Evolutionary conservation across 2,888 invertebrate species (phyloP).

Genomic region (Caenorhabditis macrosperma): DNA sequence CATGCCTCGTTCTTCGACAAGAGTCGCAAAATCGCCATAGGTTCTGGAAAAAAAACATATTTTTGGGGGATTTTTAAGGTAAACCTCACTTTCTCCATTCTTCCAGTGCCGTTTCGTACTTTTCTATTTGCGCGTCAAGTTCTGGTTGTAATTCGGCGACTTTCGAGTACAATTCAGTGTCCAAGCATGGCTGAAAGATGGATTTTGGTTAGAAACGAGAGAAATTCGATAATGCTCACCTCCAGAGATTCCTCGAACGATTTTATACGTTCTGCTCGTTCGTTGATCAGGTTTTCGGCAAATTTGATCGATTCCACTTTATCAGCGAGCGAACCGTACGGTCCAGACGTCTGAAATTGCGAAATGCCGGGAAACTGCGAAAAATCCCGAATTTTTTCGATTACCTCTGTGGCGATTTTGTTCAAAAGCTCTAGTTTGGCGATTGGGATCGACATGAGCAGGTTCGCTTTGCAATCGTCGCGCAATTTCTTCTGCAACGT

Average conservation of each 20-base stretch:
- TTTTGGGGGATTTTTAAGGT: neutral
- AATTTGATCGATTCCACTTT: constrained; percentile 39
- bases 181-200: constrained; percentile 31
- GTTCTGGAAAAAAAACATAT: constrained; percentile 12
- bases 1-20: constrained; percentile 15
- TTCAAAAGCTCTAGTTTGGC: constrained; percentile 20
- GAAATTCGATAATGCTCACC: neutral
- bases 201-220: neutral
- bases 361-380: too few species aligned
- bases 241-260: constrained; percentile 30
- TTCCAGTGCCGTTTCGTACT: constrained; percentile 37
- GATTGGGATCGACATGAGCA: constrained; percentile 33
- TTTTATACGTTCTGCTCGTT: constrained; percentile 32
- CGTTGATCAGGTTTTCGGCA: constrained; percentile 32
- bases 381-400: too few species aligned
- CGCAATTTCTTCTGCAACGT: constrained; percentile 28
- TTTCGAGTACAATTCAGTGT: constrained; percentile 32
- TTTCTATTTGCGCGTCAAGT: constrained; percentile 27
- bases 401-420: constrained; percentile 41
- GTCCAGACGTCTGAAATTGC: constrained; percentile 17
- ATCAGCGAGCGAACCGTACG: constrained; percentile 18
- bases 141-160: constrained; percentile 34
- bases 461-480: constrained; percentile 33
- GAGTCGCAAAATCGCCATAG: constrained; percentile 21
- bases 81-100: constrained; percentile 31